phyloP scores from a whole-genome alignment of 1,140 invertebrate genomes.

The Zaprionus lachaisei region DNA sequence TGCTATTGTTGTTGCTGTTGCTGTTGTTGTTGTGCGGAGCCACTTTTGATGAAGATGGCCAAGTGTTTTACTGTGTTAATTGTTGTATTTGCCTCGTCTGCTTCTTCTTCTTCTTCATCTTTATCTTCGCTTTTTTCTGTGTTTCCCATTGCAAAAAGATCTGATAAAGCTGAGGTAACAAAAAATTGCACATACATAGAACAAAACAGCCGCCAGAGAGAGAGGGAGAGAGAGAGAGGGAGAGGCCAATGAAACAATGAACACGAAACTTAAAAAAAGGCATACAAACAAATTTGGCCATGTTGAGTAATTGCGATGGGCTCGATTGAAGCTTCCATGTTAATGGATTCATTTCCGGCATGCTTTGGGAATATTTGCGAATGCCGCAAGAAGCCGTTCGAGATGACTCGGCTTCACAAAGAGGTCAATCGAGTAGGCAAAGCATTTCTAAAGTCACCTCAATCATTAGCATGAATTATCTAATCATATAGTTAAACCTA shows the following conservation, averaged over 20 bases:
- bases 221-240: not conserved
- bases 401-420: not conserved
- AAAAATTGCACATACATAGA: constrained; percentile 47
- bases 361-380: constrained; percentile 29
- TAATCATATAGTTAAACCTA: too few relatives aligned
- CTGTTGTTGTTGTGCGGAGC: constrained; percentile 44
- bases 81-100: constrained; percentile 59
- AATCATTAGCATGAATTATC: not conserved
- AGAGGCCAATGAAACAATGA: constrained; percentile 18
- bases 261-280: constrained; percentile 17
- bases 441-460: not conserved
- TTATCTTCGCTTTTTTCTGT: constrained; percentile 35
- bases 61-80: constrained; percentile 68
- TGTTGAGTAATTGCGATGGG: constrained; percentile 43
- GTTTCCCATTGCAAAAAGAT: constrained; percentile 30
- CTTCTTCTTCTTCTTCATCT: constrained; percentile 21
- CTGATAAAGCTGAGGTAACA: constrained; percentile 47
- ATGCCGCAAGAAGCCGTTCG: not conserved
- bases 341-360: constrained; percentile 41
- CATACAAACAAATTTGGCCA: constrained; percentile 23
- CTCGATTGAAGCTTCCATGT: constrained; percentile 18
- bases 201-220: constrained; percentile 14
- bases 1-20: constrained; percentile 18
- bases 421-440: not conserved
- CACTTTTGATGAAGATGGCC: constrained; percentile 54